phyloP scores from a whole-genome alignment of 2,888 invertebrate genomes.

The Eristalinus aeneus region DNA sequence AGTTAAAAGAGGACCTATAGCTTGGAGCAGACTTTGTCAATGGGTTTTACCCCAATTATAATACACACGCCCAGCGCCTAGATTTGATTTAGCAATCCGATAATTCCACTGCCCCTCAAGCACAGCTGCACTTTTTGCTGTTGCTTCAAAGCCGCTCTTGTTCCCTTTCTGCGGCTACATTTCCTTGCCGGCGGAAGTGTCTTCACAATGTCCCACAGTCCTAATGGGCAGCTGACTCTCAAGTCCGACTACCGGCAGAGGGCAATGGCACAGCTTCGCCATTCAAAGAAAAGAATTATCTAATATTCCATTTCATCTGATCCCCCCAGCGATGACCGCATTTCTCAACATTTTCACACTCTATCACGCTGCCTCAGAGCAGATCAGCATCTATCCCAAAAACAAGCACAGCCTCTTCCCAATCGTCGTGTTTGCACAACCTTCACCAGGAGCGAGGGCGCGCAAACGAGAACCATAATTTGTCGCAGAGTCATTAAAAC shows the following conservation, averaged over 20 bases:
- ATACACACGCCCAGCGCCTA: too few species aligned
- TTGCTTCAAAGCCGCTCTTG: neutral
- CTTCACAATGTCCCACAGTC: neutral
- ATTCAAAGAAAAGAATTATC: neutral
- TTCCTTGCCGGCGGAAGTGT: neutral
- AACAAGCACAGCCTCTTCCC: too few species aligned
- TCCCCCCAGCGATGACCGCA: neutral
- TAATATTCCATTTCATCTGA: neutral
- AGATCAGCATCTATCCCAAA: too few species aligned
- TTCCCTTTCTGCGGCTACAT: neutral
- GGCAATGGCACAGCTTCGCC: constrained; percentile 24
- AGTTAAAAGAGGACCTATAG: too few species aligned
- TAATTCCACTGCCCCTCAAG: neutral
- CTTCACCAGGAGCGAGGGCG: neutral
- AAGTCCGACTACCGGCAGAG: constrained; percentile 30
- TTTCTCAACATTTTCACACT: constrained; percentile 9
- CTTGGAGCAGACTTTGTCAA: too few species aligned
- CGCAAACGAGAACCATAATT: constrained; percentile 39
- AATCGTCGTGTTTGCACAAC: neutral
- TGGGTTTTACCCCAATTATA: too few species aligned
- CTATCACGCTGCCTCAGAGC: neutral
- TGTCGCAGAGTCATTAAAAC: constrained; percentile 68
- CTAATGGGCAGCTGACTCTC: constrained; percentile 30
- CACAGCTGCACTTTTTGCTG: neutral
- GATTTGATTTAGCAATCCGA: too few species aligned